Percentiles rank a stretch among this genome's conserved stretches.
Evolutionary conservation across 1,140 invertebrate species (phyloP).

Genomic region (Ooceraea biroi): DNA sequence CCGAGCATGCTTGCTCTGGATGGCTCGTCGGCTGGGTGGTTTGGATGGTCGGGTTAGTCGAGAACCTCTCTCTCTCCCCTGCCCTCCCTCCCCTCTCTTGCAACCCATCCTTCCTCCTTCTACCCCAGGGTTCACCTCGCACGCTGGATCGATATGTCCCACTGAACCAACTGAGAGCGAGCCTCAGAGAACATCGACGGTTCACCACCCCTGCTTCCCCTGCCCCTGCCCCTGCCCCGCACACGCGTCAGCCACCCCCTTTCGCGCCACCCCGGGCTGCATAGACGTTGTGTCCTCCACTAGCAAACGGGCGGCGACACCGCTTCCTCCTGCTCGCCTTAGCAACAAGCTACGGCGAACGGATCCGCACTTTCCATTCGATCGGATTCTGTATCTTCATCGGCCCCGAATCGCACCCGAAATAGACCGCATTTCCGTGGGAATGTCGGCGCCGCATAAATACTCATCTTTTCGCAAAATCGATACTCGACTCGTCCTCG

Average conservation of each 20-base stretch:
- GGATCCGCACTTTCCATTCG: conserved; percentile 28
- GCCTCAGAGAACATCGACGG: conserved; percentile 39
- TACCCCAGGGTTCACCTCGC: conserved; percentile 30
- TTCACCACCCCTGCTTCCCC: not conserved
- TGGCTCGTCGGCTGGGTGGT: conserved; percentile 65
- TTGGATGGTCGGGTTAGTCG: conserved; percentile 65
- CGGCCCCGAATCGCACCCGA: not conserved
- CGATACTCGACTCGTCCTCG: conserved; percentile 26
- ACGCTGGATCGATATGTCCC: conserved; percentile 74
- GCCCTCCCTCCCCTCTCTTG: not conserved
- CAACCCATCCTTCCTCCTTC: not conserved
- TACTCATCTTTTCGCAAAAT: conserved; percentile 55
- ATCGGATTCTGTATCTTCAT: conserved; percentile 48
- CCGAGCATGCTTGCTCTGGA: conserved; percentile 67
- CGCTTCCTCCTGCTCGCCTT: conserved; percentile 59
- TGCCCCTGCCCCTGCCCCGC: not conserved
- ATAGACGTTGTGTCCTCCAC: conserved; percentile 47
- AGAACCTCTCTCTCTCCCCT: not conserved
- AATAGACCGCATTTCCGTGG: conserved; percentile 57
- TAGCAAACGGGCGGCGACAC: conserved; percentile 51
- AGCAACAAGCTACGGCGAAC: conserved; percentile 50
- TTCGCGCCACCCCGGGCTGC: conserved; percentile 40
- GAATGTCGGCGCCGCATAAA: conserved; percentile 47
- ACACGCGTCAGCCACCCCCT: conserved; percentile 39
- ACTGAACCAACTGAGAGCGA: conserved; percentile 74